Evolutionary conservation across 30 jellyfish, hydroid and myxozoan genomes (phyloP).

Genomic region (Hydractinia symbiolongicarpus): DNA sequence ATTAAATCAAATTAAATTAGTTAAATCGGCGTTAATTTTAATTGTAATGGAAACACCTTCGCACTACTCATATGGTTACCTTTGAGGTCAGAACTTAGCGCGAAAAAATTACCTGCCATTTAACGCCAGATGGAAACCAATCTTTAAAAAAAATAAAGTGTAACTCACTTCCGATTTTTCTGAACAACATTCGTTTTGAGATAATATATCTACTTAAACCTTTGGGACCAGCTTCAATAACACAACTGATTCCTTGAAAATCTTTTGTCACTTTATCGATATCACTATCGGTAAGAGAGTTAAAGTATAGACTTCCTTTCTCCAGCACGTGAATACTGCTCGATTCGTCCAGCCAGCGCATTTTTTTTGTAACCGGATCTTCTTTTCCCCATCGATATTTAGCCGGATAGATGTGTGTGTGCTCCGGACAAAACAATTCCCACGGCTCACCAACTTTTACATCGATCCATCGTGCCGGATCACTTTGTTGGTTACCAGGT

Average conservation of each 20-base stretch:
- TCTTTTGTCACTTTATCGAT: neutral
- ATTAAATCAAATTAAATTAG: too few relatives aligned
- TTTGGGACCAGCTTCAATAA: neutral
- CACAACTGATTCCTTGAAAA: neutral
- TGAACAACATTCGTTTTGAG: neutral
- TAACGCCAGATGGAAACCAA: neutral
- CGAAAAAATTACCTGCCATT: neutral
- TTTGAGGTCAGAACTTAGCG: neutral
- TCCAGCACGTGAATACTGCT: neutral
- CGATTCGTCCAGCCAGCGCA: neutral
- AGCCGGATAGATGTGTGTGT: slow-evolving; percentile 9
- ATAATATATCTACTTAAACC: neutral
- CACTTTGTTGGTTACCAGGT: neutral
- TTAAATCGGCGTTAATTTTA: too few relatives aligned
- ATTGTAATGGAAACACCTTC: too few relatives aligned
- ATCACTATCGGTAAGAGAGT: neutral
- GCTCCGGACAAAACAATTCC: slow-evolving; percentile 25
- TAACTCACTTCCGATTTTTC: neutral
- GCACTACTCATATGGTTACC: too few relatives aligned
- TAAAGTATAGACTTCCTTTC: neutral
- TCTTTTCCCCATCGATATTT: slow-evolving; percentile 13
- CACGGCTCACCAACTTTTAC: slow-evolving; percentile 8
- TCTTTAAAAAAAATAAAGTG: too few relatives aligned
- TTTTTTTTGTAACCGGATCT: neutral
- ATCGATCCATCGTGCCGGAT: neutral